Conservation (phyloP, 2,888 invertebrate species). For the Selenia dentaria region DNA sequence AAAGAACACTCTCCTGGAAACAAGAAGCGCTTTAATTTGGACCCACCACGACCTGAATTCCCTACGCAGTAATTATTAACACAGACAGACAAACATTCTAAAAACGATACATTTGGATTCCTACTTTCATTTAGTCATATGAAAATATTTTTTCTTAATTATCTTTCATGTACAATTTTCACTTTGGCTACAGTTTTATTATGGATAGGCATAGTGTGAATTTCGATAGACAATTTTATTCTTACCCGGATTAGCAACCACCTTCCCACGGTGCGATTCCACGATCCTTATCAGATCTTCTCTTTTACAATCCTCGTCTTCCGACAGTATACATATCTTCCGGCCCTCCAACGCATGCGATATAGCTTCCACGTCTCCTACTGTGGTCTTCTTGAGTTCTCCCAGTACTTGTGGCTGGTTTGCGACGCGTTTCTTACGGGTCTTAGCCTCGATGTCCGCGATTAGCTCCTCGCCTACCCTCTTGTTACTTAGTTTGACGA, state of each 20-base stretch:
- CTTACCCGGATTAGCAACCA: slow-evolving; percentile 64
- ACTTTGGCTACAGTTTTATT: too few species aligned
- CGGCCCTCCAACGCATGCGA: slow-evolving; percentile 60
- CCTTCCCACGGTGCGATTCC: slow-evolving; percentile 62
- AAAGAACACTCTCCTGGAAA: too few species aligned
- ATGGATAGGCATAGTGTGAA: too few species aligned
- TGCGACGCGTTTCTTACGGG: slow-evolving; percentile 49
- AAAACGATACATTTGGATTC: too few species aligned
- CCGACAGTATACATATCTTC: slow-evolving; percentile 63
- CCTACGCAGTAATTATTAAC: too few species aligned
- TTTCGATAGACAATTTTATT: too few species aligned
- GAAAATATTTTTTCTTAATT: too few species aligned
- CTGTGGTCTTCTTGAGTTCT: slow-evolving; percentile 48
- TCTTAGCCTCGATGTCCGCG: slow-evolving; percentile 35
- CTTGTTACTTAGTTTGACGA: slow-evolving; percentile 61
- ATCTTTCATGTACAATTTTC: too few species aligned
- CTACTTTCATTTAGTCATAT: too few species aligned
- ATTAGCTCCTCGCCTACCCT: slow-evolving; percentile 53
- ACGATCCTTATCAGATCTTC: slow-evolving; percentile 58
- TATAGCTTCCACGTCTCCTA: slow-evolving; percentile 42
- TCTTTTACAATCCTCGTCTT: slow-evolving; percentile 59
- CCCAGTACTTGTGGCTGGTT: slow-evolving; percentile 55
- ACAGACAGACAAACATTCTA: too few species aligned
- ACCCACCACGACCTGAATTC: too few species aligned
- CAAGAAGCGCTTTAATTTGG: too few species aligned